Conservation (phyloP, 1,140 invertebrate genomes). For the Bombus confusus region DNA sequence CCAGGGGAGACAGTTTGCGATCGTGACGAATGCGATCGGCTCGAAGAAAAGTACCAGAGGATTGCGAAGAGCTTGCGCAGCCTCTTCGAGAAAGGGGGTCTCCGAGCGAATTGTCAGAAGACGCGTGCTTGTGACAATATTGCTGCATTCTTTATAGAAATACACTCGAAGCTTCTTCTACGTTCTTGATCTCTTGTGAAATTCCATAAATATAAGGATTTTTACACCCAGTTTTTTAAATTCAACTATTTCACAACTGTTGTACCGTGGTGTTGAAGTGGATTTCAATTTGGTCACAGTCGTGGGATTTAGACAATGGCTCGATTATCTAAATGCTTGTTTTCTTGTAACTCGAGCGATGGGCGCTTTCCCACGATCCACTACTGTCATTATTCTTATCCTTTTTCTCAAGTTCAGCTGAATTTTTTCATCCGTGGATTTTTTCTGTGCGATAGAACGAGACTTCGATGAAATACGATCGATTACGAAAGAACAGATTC, state of each 20-base stretch:
- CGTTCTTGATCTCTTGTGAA: too few relatives aligned
- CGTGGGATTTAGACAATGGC: constrained; percentile 39
- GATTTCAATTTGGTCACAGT: constrained; percentile 9
- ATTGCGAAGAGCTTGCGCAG: constrained; percentile 53
- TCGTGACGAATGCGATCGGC: constrained; percentile 54
- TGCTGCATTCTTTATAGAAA: background rate
- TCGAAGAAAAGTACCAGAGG: constrained; percentile 31
- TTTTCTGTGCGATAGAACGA: background rate
- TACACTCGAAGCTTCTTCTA: background rate
- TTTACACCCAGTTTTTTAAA: background rate
- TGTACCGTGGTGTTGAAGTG: background rate
- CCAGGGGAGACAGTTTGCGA: constrained; percentile 52
- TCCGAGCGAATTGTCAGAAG: background rate
- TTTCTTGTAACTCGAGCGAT: constrained; percentile 36
- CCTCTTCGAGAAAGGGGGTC: constrained; percentile 48
- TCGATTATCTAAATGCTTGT: constrained; percentile 57
- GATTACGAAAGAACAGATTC: background rate
- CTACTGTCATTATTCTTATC: constrained; percentile 10
- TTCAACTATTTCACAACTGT: background rate
- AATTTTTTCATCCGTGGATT: background rate
- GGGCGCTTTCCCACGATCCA: constrained; percentile 49
- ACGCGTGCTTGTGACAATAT: background rate
- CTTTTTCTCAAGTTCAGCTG: background rate
- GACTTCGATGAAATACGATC: background rate
- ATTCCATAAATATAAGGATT: too few relatives aligned